Base-by-base conservation (phyloP, 2,888 invertebrate species). In the Netelia virgata region DNA sequence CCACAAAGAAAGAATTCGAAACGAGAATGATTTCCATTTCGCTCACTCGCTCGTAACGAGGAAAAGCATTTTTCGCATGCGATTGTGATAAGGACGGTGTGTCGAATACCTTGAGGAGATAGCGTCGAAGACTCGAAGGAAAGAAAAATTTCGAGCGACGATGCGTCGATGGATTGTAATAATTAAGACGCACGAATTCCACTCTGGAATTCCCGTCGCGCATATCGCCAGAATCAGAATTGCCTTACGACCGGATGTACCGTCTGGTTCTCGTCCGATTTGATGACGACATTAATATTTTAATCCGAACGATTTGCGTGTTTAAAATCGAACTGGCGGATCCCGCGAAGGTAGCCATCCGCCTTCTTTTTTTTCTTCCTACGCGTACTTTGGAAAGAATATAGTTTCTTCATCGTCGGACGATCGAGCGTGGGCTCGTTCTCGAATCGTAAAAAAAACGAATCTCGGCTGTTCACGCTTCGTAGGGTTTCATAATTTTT, bases 331-430 rank as follows among this genome's bases (percentile, higher is more conserved):
- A 47, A 47, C 14, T 9, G 14, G 10, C 11, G 47, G 10, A 14
- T 14, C 11, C 11, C 47, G 47, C 47, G 14, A 47, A 47, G 10
- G 23, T 47, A 47, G 11, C 8, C 10, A 47, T 47, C 11, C 10
- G 47, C 47, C 1, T 14, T 47, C 3, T 43, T 28, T 28, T 47
- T 14, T 1, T 10, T 63, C 63, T 36, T 63, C 41, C 14, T 64
- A 64, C 9, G 36, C 14, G n/a, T 43, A 64, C 64, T 64, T 43
- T 43, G 63, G 28, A 11, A 63, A 36, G 55, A 64, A 76, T 41
- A 55, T 55, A 36, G 55, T 55, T 50, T 14, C n/a, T 47, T 53
- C n/a, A 63, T 61, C 18, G 11, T 55, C 11, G 47, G 59, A 47
- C 57, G 16, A 64, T 83, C 47, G 53, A 47, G 47, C 47, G 47